These are phyloP conservation scores for Elmis aenea DNA, from an alignment of 2,888 invertebrate genomes.

Conservation along the genomic window DNA sequence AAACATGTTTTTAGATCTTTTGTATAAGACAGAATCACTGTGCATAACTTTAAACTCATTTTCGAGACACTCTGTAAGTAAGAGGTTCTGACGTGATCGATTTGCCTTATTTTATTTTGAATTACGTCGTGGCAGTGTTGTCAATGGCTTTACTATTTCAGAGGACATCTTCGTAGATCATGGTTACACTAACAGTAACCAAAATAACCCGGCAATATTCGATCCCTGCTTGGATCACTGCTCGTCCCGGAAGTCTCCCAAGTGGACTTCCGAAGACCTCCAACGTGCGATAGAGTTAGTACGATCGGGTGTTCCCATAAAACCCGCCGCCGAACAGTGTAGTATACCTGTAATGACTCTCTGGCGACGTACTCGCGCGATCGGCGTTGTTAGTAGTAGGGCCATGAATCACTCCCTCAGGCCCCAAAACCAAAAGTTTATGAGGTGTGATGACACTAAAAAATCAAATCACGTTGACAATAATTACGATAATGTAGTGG, in stretches of 20 bases:
- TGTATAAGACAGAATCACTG: too few species aligned
- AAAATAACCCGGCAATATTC: constrained; percentile 7
- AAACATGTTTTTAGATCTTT: too few species aligned
- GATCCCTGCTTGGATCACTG: constrained; percentile 8
- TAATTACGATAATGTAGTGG: background rate
- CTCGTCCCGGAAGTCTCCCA: constrained; percentile 18
- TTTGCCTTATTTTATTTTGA: too few species aligned
- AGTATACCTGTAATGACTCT: constrained; percentile 42
- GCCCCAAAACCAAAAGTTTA: constrained; percentile 14
- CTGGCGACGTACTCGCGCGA: constrained; percentile 38
- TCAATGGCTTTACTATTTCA: constrained; percentile 14
- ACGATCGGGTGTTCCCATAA: constrained; percentile 37
- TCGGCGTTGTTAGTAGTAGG: constrained; percentile 34
- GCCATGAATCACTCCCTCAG: constrained; percentile 22
- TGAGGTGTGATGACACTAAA: too few species aligned
- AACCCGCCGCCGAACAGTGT: constrained; percentile 38
- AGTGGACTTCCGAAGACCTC: constrained; percentile 36
- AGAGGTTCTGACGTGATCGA: too few species aligned
- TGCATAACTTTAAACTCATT: too few species aligned
- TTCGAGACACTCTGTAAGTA: too few species aligned
- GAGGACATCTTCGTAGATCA: constrained; percentile 9
- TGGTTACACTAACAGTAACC: constrained; percentile 8
- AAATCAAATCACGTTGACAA: background rate
- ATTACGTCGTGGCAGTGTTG: too few species aligned
- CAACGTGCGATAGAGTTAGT: constrained; percentile 37